Evolutionary conservation across 1,140 invertebrate genomes (phyloP).

Genomic region (Papilio polytes): DNA sequence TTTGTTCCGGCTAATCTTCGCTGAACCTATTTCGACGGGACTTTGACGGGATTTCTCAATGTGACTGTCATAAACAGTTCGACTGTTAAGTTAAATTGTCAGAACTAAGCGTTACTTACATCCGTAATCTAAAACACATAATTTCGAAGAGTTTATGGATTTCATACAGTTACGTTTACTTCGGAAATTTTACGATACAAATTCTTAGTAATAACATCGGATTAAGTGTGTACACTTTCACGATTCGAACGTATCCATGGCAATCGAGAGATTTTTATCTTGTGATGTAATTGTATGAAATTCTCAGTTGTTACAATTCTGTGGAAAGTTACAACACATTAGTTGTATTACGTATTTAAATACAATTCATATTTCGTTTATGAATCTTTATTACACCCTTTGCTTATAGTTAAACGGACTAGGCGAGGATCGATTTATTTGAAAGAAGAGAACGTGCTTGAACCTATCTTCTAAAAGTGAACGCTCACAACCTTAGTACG

Average conservation of each 20-base stretch:
- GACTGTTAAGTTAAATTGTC: no score
- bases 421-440: neutral
- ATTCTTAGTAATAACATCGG: neutral
- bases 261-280: neutral
- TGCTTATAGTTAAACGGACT: no score
- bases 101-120: no score
- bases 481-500: no score
- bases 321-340: neutral
- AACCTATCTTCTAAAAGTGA: neutral
- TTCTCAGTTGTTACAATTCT: neutral
- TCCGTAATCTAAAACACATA: no score
- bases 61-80: no score
- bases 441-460: neutral
- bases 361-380: neutral
- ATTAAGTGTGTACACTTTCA: neutral
- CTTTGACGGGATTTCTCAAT: no score
- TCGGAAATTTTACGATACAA: neutral
- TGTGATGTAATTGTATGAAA: neutral
- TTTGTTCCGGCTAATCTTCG: no score
- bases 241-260: conserved; percentile 11
- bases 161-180: neutral
- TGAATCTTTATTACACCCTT: neutral
- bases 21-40: no score
- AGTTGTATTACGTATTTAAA: neutral
- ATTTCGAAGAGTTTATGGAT: no score